phyloP scores from a whole-genome alignment of 2,888 invertebrate genomes.

The Esperia sulphurella region DNA sequence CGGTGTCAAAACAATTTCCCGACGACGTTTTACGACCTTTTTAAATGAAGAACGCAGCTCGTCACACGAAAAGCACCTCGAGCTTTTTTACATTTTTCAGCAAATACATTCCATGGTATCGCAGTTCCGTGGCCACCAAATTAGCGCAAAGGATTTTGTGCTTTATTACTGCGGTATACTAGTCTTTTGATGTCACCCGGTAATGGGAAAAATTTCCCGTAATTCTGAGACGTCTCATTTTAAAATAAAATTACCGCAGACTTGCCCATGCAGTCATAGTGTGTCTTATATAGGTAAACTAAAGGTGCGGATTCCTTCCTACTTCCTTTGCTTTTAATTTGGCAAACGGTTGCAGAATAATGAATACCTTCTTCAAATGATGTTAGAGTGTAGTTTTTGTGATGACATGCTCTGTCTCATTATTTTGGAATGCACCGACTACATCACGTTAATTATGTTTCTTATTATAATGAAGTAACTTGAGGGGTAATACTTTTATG shows the following conservation, averaged over 20 bases:
- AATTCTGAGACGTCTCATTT: slow-evolving; percentile 7
- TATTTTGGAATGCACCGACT: slow-evolving; percentile 19
- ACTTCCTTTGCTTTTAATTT: slow-evolving; percentile 6
- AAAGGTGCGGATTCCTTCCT: background rate
- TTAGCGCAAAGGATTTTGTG: slow-evolving; percentile 22
- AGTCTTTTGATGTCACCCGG: slow-evolving; percentile 1
- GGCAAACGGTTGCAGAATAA: slow-evolving; percentile 26
- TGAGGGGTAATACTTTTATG: background rate
- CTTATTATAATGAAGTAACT: slow-evolving; percentile 27
- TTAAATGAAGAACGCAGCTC: slow-evolving; percentile 46
- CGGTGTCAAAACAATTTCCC: slow-evolving; percentile 56
- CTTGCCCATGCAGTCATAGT: background rate
- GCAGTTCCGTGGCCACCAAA: slow-evolving; percentile 11
- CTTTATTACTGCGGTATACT: slow-evolving; percentile 17
- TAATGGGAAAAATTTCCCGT: slow-evolving; percentile 6
- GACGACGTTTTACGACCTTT: slow-evolving; percentile 49
- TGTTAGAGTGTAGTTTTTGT: slow-evolving; percentile 35
- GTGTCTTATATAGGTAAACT: background rate
- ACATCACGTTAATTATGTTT: slow-evolving; percentile 15
- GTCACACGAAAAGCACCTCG: slow-evolving; percentile 19
- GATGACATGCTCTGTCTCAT: slow-evolving; percentile 34
- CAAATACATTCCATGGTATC: slow-evolving; percentile 9
- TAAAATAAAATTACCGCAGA: slow-evolving; percentile 5
- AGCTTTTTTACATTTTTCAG: slow-evolving; percentile 12
- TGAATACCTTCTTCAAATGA: slow-evolving; percentile 34